Base-by-base conservation (phyloP, 2,113 vertebrate genomes). In the Tetrao urogallus region DNA sequence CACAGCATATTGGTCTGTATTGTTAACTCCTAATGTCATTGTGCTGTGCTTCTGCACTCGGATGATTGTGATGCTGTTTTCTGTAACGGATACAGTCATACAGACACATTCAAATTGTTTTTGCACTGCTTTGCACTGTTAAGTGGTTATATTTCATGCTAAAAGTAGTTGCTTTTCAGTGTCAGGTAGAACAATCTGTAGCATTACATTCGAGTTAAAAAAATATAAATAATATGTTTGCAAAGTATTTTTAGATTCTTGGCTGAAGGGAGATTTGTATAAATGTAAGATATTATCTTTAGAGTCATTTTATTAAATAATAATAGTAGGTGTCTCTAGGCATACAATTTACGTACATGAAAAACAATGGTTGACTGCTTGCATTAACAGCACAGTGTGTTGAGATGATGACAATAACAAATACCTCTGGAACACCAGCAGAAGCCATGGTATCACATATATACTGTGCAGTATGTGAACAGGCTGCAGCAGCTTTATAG, bases 241-340 rank as follows among this genome's bases (percentile, higher is more conserved):
- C 50, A 7, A 42, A 52, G 17, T 54, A 66, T 79, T 94, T 64
- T 80, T 76, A 65, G 56, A 17, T 8, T 57, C 20, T 38, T 63
- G 45, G 28, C 45, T 81, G 57, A 72, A 80, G 42, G 2, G 5
- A 10, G 9, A 25, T 76, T 88, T 89, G 48, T 78, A 56, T 64
- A 74, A 90, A 76, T 42, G 11, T 30, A 81, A 91, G 67, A 48
- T 72, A 52, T 32, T 72, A 88, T 88, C 65, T 88, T 88, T 86
- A 32, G 34, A 82, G 61, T 40, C 1, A 57, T 83, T 94, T 92
- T 84, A 63, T 92, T 91, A 84, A 92, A 61, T 73, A 88, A 76
- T 52, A 79, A 36, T 70, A 45, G 58, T 32, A 42, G 22, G 34
- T 86, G 54, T 84, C 13, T 2, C 74, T 66, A 6, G 1, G 57